These are phyloP conservation scores for Ommatoiulus sabulosus DNA, from an alignment of 2,888 invertebrate genomes.

Conservation along the genomic window DNA sequence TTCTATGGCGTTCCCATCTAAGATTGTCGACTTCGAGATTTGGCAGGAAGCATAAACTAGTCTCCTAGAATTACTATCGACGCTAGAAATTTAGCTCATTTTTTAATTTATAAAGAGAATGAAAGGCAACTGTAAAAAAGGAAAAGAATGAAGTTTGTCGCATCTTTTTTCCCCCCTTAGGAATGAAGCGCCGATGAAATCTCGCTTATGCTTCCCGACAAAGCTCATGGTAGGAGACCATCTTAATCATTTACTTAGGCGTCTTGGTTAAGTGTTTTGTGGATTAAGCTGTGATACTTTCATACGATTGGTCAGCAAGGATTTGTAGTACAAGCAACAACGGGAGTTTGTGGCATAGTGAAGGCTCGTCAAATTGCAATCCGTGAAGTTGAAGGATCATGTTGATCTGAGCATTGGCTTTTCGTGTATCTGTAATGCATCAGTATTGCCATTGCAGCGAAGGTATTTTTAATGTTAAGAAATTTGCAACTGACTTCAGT, in stretches of 20 bases:
- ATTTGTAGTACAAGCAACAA: not conserved
- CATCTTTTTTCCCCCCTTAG: no score
- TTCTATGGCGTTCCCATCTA: not conserved
- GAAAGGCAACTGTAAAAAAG: no score
- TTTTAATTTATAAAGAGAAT: no score
- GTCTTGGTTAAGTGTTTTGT: constrained; percentile 46
- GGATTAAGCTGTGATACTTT: constrained; percentile 48
- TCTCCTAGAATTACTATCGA: no score
- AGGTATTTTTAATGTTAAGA: not conserved
- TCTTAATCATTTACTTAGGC: constrained; percentile 15
- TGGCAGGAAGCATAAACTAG: no score
- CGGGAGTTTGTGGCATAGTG: not conserved
- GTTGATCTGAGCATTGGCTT: constrained; percentile 28
- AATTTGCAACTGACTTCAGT: not conserved
- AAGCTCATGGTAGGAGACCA: no score
- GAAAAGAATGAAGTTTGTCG: no score
- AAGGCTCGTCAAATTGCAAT: not conserved
- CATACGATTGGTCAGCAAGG: not conserved
- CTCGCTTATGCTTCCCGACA: no score
- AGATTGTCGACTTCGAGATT: no score
- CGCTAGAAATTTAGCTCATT: no score
- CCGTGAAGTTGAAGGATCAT: constrained; percentile 32
- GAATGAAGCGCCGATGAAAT: no score
- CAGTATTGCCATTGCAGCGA: constrained; percentile 9
- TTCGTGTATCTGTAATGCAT: not conserved